Evolutionary conservation across 2,113 vertebrate species (phyloP).

Genomic region (Odobenus rosmarus): DNA sequence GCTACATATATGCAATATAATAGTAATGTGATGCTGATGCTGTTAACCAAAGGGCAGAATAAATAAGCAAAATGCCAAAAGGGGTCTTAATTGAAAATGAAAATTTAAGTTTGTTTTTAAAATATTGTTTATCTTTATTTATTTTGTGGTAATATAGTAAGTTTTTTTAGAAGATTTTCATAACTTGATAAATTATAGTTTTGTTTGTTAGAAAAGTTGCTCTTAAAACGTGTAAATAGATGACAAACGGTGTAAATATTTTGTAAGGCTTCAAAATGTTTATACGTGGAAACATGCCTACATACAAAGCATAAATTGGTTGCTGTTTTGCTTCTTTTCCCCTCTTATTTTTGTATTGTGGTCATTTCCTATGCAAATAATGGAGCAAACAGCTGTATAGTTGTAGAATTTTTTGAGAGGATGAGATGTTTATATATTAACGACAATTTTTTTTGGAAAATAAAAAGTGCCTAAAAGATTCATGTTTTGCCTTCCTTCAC

Average conservation of each 20-base stretch:
- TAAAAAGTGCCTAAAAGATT: conserved; percentile 90
- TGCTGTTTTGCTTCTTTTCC: conserved; percentile 89
- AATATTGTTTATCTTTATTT: conserved; percentile 91
- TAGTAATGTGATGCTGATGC: conserved; percentile 81
- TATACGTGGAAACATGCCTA: conserved; percentile 87
- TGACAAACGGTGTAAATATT: conserved; percentile 91
- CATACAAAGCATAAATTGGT: conserved; percentile 83
- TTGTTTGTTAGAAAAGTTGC: conserved; percentile 89
- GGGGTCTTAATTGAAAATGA: conserved; percentile 87
- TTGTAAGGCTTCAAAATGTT: conserved; percentile 92
- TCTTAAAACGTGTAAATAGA: conserved; percentile 90
- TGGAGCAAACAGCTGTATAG: conserved; percentile 90
- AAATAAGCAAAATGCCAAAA: conserved; percentile 89
- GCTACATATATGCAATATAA: conserved; percentile 82
- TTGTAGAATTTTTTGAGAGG: conserved; percentile 90
- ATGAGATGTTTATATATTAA: conserved; percentile 91
- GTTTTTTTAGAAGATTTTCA: conserved; percentile 88
- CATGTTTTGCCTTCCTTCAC: conserved; percentile 33
- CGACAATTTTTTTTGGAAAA: conserved; percentile 87
- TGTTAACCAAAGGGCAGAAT: conserved; percentile 89
- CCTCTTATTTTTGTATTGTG: conserved; percentile 91
- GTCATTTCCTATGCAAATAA: conserved; percentile 90
- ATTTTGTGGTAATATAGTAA: conserved; percentile 90
- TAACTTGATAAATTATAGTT: conserved; percentile 92
- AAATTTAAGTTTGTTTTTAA: conserved; percentile 88